These are phyloP conservation scores for Drosophila anomalipes DNA, from an alignment of 2,888 invertebrate species.

Conservation along the genomic window DNA sequence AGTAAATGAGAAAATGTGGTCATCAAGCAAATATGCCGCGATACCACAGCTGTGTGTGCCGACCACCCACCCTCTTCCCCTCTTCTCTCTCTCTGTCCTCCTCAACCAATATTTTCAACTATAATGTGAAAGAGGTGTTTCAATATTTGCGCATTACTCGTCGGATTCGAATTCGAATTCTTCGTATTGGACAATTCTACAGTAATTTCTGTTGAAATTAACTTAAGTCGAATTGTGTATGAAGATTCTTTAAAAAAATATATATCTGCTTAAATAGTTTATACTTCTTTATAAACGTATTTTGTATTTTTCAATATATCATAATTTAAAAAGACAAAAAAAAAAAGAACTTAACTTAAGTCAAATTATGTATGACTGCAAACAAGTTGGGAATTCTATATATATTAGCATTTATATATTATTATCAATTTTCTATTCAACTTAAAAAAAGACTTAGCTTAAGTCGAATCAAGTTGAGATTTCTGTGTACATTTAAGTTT, in stretches of 20 bases:
- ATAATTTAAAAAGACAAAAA: neutral
- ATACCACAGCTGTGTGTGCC: slow-evolving; percentile 16
- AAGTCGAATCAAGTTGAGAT: neutral
- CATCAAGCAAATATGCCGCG: slow-evolving; percentile 8
- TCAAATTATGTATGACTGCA: neutral
- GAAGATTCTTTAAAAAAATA: neutral
- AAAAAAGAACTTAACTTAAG: too few relatives aligned
- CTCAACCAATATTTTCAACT: neutral
- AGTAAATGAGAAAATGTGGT: slow-evolving; percentile 24
- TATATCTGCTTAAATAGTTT: neutral
- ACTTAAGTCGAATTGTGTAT: neutral
- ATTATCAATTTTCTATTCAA: neutral
- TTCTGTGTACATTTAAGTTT: neutral
- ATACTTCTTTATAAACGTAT: neutral
- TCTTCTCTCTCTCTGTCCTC: neutral
- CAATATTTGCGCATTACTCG: slow-evolving; percentile 48
- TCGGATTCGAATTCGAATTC: slow-evolving; percentile 26
- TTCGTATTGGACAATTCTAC: slow-evolving; percentile 2
- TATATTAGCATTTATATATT: neutral
- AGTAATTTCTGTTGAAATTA: neutral
- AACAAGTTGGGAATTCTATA: too few relatives aligned
- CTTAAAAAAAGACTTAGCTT: too few relatives aligned
- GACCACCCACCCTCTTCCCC: neutral
- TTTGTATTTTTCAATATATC: neutral
- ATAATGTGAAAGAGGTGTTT: slow-evolving; percentile 35